Percentiles rank a stretch among this genome's conserved stretches.
phyloP scores from a whole-genome alignment of 2,797 vertebrate genomes.

The Amphiprion clarkii region DNA sequence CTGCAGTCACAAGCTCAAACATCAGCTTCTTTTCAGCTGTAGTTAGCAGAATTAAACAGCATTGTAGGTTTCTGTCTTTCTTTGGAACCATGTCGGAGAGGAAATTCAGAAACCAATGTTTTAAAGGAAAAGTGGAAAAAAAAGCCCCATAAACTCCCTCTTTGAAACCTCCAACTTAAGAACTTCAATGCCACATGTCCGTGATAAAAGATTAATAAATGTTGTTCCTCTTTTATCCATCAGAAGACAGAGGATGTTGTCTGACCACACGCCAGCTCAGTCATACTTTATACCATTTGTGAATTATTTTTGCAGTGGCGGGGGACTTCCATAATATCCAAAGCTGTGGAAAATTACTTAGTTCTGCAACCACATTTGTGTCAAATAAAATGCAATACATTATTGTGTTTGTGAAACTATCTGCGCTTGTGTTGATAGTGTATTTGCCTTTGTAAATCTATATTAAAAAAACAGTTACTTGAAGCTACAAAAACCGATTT shows the following conservation, averaged over 20 bases:
- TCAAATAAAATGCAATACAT: slow-evolving; percentile 14
- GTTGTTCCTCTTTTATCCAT: slow-evolving; percentile 46
- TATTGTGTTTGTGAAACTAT: slow-evolving; percentile 2
- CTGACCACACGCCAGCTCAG: slow-evolving; percentile 45
- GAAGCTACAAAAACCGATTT: slow-evolving; percentile 9
- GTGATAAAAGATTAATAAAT: slow-evolving; percentile 56
- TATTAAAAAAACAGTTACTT: neutral
- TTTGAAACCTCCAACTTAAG: slow-evolving; percentile 10
- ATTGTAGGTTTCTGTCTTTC: slow-evolving; percentile 6
- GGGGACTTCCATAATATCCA: slow-evolving; percentile 47
- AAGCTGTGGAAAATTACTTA: slow-evolving; percentile 40
- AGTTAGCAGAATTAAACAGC: slow-evolving; percentile 3
- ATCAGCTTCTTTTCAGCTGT: slow-evolving; percentile 11
- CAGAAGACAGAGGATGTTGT: slow-evolving; percentile 42
- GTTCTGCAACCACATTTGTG: slow-evolving; percentile 25
- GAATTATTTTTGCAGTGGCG: slow-evolving; percentile 42
- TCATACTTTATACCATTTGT: slow-evolving; percentile 41
- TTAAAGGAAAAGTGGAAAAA: slow-evolving; percentile 3
- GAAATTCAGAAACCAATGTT: slow-evolving; percentile 33
- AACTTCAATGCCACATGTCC: slow-evolving; percentile 46
- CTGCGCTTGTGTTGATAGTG: neutral
- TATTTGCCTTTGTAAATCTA: neutral
- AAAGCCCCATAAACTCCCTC: slow-evolving; percentile 30
- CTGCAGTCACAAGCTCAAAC: neutral
- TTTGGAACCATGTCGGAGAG: slow-evolving; percentile 19